Evolutionary conservation across 2,797 vertebrate species (phyloP), one percentile per base, ranked within the genome.

Genomic region (Neosilurus hyrtlii): DNA sequence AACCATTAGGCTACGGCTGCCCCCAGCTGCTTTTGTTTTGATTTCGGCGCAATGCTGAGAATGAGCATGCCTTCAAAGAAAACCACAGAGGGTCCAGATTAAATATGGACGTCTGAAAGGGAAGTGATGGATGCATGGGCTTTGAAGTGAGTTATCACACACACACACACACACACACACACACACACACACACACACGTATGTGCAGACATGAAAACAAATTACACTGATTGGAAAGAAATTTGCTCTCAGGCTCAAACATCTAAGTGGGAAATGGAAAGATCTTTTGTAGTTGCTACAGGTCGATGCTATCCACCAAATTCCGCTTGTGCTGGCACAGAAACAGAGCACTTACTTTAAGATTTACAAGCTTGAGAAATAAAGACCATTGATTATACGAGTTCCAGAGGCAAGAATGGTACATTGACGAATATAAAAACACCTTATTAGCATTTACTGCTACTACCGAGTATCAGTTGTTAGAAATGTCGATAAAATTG

Each of bases 91-190:
- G 51, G 71, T 16, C 51, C 80, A 73, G 80, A 75, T 67, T 75
- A 82, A 82, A 82, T 66, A 82, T 82, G 72, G 62, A 75, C 51
- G 62, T 75, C 8, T 66, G 26, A 67, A 22, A 56, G 72, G 61
- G 20, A 72, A 75, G 81, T 35, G 71, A 43, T 6, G 30, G 61
- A 75, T 52, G 61, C 30, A 20, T 24, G 51, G 62, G 49, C 70
- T 82, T 82, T 82, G 80, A 82, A 75, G 80, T 65, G 71, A 2
- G 1, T 54, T 52, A 24, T 12, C 54, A 24, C 62, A 75, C 78
- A 68, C 5, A 51, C 49, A 59, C 35, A 72, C 24, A 35, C 61
- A 70, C 43, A 54, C 59, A 14, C 9, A 59, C 62, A 66, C 81
- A 67, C 11, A 24, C 24, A 57, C 51, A 66, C 24, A 63, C 62